These are phyloP conservation scores for sheep (Ovis aries) DNA, from an alignment of 2,113 vertebrate species.

Conservation along the genomic window DNA sequence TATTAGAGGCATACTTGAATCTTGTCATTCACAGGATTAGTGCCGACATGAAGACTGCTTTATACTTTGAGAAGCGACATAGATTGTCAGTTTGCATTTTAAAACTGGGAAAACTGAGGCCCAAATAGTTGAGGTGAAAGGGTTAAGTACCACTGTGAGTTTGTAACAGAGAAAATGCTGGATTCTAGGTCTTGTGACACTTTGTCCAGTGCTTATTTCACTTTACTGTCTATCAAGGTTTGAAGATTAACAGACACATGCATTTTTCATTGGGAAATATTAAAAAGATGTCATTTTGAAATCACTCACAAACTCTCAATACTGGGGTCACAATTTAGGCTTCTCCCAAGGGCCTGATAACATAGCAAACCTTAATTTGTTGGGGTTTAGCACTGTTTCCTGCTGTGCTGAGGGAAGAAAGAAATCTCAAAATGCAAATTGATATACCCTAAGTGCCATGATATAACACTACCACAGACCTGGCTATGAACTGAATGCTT, in stretches of 20 bases:
- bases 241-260: conserved; percentile 20
- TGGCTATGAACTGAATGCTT: background rate
- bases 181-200: background rate
- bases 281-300: conserved; percentile 47
- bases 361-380: background rate
- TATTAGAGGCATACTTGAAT: background rate
- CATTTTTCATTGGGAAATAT: conserved; percentile 38
- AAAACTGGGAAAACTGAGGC: background rate
- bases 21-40: background rate
- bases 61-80: background rate
- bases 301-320: conserved; percentile 36
- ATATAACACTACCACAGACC: background rate
- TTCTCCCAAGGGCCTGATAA: background rate
- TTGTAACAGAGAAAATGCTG: background rate
- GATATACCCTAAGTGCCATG: background rate
- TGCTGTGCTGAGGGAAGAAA: background rate
- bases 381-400: background rate
- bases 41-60: background rate
- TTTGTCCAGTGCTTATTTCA: background rate
- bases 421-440: background rate
- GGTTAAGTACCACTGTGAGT: background rate
- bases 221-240: background rate
- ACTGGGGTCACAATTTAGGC: background rate
- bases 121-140: background rate
- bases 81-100: background rate